Percentiles rank a stretch among this genome's conserved stretches.
phyloP scores from a whole-genome alignment of 2,113 vertebrate species.

The Crotalus viridis region DNA sequence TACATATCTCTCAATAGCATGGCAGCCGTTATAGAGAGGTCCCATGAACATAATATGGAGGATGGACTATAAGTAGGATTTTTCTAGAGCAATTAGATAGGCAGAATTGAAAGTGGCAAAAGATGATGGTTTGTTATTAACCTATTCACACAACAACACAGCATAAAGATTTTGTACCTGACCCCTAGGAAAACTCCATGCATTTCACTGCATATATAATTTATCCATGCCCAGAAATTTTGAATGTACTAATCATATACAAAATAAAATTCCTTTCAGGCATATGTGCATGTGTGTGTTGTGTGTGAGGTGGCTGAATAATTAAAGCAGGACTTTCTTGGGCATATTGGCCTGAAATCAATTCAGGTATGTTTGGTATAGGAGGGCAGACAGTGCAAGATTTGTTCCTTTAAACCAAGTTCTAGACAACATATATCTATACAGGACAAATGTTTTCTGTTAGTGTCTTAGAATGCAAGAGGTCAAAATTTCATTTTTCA shows the following conservation, averaged over 20 bases:
- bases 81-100: background rate
- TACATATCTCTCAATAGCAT: background rate
- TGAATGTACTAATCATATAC: background rate
- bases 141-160: background rate
- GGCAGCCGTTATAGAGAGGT: background rate
- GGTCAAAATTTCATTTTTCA: conserved; percentile 44
- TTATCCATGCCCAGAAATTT: background rate
- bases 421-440: conserved; percentile 16
- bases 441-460: conserved; percentile 26
- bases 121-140: background rate
- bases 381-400: background rate
- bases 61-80: background rate
- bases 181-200: background rate
- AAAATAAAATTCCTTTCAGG: background rate
- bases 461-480: conserved; percentile 27
- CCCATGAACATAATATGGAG: background rate
- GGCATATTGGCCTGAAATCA: background rate
- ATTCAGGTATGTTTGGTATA: background rate
- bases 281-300: background rate
- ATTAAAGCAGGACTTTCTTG: background rate
- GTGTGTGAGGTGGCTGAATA: background rate
- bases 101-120: no score
- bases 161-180: background rate
- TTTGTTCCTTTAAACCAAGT: background rate
- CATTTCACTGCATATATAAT: background rate